Evolutionary conservation across 2,797 vertebrate genomes (phyloP).

Genomic region (Bradypodion pumilum): DNA sequence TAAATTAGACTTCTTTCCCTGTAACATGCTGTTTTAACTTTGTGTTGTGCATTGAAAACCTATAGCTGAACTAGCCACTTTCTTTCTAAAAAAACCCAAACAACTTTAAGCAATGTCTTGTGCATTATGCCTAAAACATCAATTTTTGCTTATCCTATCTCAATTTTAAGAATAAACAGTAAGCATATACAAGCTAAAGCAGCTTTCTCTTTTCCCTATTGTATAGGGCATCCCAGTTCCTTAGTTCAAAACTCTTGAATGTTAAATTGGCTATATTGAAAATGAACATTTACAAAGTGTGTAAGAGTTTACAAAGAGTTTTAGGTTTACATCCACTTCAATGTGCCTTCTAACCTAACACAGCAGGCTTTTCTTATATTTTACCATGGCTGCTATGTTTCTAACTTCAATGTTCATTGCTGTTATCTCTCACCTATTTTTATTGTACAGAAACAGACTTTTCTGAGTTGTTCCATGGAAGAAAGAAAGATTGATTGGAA

Average conservation of each 20-base stretch:
- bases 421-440: background rate
- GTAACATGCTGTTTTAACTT: no score
- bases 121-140: background rate
- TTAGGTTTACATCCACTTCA: background rate
- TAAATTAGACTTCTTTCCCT: no score
- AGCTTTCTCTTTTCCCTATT: background rate
- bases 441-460: background rate
- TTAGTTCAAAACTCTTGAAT: background rate
- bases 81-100: background rate
- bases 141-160: background rate
- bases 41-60: background rate
- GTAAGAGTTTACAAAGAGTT: no score
- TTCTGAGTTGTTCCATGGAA: conserved; percentile 24
- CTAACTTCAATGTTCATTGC: background rate
- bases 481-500: background rate
- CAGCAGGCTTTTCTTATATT: background rate
- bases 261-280: background rate
- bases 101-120: background rate
- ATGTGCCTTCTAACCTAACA: background rate
- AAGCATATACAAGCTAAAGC: background rate
- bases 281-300: background rate
- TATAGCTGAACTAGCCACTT: background rate
- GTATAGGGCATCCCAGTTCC: background rate
- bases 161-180: background rate
- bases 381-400: background rate